phyloP scores from a whole-genome alignment of 2,888 invertebrate genomes.

The Dexiosoma caninum region DNA sequence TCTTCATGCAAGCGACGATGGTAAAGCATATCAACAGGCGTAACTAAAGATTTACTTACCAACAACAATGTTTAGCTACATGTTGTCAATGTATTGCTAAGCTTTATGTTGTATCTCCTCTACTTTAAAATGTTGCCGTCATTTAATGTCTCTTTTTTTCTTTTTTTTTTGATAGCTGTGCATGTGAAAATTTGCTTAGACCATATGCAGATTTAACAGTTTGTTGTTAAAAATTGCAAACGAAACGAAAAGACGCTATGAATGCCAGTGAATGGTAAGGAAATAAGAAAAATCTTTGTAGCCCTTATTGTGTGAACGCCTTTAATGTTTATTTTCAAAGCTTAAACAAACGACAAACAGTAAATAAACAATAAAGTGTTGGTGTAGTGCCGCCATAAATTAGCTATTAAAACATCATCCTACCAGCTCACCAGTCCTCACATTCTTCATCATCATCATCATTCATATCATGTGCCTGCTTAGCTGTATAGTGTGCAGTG shows the following conservation, averaged over 20 bases:
- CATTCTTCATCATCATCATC: background rate
- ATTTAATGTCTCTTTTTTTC: background rate
- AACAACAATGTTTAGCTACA: constrained; percentile 33
- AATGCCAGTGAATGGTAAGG: background rate
- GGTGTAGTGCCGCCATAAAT: constrained; percentile 16
- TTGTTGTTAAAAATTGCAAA: constrained; percentile 27
- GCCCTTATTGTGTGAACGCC: constrained; percentile 20
- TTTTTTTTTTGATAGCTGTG: background rate
- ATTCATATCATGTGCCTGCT: background rate
- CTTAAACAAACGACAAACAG: constrained; percentile 23
- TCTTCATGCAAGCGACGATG: background rate
- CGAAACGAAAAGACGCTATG: background rate
- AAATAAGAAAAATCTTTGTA: constrained; percentile 21
- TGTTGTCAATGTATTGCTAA: background rate
- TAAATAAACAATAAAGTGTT: constrained; percentile 49
- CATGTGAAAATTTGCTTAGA: constrained; percentile 23
- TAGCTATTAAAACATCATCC: constrained; percentile 32
- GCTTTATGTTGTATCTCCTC: background rate
- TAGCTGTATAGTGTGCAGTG: background rate
- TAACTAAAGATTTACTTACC: background rate
- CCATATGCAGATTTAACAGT: constrained; percentile 49
- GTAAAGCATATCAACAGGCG: constrained; percentile 47
- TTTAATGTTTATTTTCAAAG: constrained; percentile 42
- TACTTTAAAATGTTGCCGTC: background rate
- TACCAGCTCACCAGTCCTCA: background rate